Base-by-base conservation (phyloP, 1,140 invertebrate genomes). In the Nephila pilipes region DNA sequence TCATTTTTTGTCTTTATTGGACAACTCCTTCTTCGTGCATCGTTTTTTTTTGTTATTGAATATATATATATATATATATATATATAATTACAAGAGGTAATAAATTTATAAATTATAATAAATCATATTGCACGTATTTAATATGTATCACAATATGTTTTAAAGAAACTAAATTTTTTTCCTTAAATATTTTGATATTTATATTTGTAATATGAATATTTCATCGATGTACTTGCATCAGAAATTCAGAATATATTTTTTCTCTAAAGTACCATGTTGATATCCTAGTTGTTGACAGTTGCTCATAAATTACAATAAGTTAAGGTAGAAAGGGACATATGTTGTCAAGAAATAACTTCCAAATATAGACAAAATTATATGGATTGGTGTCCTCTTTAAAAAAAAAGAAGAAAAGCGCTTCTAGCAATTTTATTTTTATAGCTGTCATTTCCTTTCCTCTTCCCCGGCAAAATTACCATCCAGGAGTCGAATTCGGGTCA, bases 381-480 rank as follows among this genome's bases (percentile, higher is more conserved):
- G 87, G n/a, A 38, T 46, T 8, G n/a, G 29, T 38, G 22, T 18
- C 16, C 29, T 79, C 46, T 58, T 79, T n/a, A 10, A 10, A 0
- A 54, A 6, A 63, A 65, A 60, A 60, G 20, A 60, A 60, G 18
- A 10, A 60, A 20, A 20, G 55, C 36, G 69, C 60, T 29, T 32
- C 20, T 90, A 38, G 55, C 65, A 46, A 90, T 90, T 80, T 65
- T 79, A 38, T 80, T 90, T 90, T 75, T 90, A 90, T 90, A 38
- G 87, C 57, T 65, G 25, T 29, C 60, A 69, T 88, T 88, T 88
- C 57, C 60, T 29, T 18, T 79, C 16, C 32, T 14, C 65, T 57
- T 55, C 16, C 55, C 32, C 29, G 60, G 25, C 87, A 58, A 90
- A 90, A 90, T 90, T 90, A 90, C 69, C 87, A 79, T 90, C 69